phyloP scores from a whole-genome alignment of 2,797 vertebrate species.

The Streptopelia turtur region DNA sequence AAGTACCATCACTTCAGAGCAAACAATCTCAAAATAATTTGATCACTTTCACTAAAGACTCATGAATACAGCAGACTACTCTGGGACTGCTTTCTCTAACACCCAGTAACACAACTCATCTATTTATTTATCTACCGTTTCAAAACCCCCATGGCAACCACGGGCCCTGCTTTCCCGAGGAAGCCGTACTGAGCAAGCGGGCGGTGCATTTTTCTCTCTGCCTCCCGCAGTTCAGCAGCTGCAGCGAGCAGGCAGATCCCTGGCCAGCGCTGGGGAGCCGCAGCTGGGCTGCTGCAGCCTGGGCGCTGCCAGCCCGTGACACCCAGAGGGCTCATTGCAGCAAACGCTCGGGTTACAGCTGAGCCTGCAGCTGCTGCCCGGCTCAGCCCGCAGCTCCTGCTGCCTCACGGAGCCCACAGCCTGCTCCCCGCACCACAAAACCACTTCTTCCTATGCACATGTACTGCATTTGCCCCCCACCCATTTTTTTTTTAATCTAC shows the following conservation, averaged over 20 bases:
- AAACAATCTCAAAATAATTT: background rate
- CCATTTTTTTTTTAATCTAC: background rate
- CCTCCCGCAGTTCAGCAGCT: background rate
- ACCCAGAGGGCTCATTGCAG: background rate
- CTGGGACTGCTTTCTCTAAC: background rate
- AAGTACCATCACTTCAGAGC: background rate
- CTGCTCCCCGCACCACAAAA: background rate
- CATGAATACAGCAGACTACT: background rate
- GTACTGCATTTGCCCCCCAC: background rate
- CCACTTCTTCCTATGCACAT: fast-evolving
- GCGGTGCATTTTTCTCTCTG: background rate
- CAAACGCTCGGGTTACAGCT: conserved; percentile 21
- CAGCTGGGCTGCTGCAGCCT: background rate
- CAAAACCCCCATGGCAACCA: background rate
- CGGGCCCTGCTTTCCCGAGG: background rate
- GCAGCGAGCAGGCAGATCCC: background rate
- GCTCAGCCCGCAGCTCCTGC: background rate
- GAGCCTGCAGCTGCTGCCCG: conserved; percentile 19
- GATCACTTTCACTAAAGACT: background rate
- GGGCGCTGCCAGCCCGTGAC: background rate
- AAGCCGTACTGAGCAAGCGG: background rate
- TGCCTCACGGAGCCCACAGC: background rate
- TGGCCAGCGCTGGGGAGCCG: background rate
- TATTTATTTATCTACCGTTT: background rate
- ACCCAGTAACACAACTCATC: background rate